Percentiles rank a stretch among this genome's conserved stretches.
phyloP scores from a whole-genome alignment of 2,888 invertebrate genomes.

The Rapana venosa region DNA sequence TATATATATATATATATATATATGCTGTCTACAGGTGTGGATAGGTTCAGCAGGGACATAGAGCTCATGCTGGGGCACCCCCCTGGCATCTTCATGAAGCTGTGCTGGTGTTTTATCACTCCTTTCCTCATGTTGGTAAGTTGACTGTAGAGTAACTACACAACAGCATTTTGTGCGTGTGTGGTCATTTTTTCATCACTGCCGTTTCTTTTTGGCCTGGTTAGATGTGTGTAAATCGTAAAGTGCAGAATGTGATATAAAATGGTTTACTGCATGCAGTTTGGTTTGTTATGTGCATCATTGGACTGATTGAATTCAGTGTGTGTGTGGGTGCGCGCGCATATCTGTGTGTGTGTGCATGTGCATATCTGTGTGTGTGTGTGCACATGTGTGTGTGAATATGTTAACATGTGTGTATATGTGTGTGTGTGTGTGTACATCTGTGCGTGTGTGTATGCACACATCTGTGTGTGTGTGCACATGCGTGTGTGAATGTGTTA shows the following conservation, averaged over 20 bases:
- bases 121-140: slow-evolving; percentile 62
- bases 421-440: not conserved
- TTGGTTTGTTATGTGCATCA: too few relatives aligned
- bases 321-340: too few relatives aligned
- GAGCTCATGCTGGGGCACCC: slow-evolving; percentile 62
- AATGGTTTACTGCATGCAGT: too few relatives aligned
- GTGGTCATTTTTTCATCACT: too few relatives aligned
- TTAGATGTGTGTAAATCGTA: too few relatives aligned
- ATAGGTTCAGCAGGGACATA: slow-evolving; percentile 63
- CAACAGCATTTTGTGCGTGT: too few relatives aligned
- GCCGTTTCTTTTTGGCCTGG: too few relatives aligned
- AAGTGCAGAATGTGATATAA: too few relatives aligned
- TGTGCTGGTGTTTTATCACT: slow-evolving; percentile 64
- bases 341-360: slow-evolving; percentile 13
- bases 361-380: slow-evolving; percentile 7
- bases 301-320: too few relatives aligned
- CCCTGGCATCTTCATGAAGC: slow-evolving; percentile 57
- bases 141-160: not conserved
- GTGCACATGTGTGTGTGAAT: not conserved
- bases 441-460: slow-evolving; percentile 13
- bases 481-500: not conserved
- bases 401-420: not conserved
- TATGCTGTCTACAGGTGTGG: slow-evolving; percentile 56
- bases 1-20: too few relatives aligned
- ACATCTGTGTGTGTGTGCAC: slow-evolving; percentile 1